Evolutionary conservation across 2,797 vertebrate genomes (phyloP).

Genomic region (Huso huso): DNA sequence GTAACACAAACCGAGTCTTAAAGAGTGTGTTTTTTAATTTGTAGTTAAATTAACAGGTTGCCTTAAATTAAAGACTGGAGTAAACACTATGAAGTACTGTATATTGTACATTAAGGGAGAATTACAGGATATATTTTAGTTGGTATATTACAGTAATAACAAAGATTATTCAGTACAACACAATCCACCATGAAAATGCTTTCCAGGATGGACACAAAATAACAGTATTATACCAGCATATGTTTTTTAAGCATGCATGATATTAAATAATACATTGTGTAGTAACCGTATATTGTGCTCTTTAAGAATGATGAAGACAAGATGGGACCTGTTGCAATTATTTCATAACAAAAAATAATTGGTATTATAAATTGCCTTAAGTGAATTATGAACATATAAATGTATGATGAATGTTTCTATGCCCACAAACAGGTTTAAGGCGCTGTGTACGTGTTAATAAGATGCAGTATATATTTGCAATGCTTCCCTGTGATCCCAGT

Average conservation of each 20-base stretch:
- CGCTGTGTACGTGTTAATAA: conserved; percentile 32
- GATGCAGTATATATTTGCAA: conserved; percentile 32
- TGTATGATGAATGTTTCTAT: conserved; percentile 24
- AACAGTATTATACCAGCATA: no score
- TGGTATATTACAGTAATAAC: no score
- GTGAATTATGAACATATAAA: conserved; percentile 28
- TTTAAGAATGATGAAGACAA: not conserved
- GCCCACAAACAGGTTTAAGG: conserved; percentile 21
- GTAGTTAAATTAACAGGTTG: no score
- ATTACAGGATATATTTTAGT: no score
- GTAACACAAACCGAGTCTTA: no score
- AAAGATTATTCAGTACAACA: no score
- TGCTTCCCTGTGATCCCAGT: conserved; percentile 25
- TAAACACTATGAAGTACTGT: no score
- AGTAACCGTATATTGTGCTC: not conserved
- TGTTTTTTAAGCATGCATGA: not conserved
- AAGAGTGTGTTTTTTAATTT: no score
- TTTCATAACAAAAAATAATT: conserved; percentile 6
- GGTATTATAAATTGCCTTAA: conserved; percentile 23
- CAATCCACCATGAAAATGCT: no score
- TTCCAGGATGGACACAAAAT: no score
- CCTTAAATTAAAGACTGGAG: no score
- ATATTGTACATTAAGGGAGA: no score
- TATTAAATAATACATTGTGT: not conserved
- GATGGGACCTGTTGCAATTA: not conserved